Conservation (phyloP, 2,888 invertebrate genomes). For the Drosophila hamatofila region DNA sequence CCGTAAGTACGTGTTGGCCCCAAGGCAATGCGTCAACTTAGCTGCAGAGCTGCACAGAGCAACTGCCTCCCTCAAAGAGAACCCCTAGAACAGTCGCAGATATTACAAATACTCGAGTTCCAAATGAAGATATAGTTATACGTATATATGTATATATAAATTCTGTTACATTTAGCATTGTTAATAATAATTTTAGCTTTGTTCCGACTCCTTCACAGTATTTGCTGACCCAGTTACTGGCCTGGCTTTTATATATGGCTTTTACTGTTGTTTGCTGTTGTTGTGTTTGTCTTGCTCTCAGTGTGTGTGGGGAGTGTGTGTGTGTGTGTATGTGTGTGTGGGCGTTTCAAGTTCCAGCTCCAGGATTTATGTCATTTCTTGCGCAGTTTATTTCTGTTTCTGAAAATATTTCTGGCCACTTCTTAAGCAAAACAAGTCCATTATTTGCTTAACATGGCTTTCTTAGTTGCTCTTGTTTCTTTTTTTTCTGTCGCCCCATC, state of each 20-base stretch:
- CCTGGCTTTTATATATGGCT: conserved; percentile 52
- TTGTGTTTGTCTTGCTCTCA: conserved; percentile 25
- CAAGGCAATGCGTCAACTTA: conserved; percentile 49
- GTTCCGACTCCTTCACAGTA: conserved; percentile 14
- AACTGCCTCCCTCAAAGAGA: not conserved
- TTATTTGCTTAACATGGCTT: conserved; percentile 71
- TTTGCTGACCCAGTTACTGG: conserved; percentile 41
- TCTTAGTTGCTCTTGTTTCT: conserved; percentile 19
- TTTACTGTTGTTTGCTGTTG: conserved; percentile 61
- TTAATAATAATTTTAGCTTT: conserved; percentile 5
- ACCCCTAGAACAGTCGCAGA: not conserved
- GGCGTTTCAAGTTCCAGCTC: conserved; percentile 60
- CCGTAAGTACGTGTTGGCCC: conserved; percentile 18
- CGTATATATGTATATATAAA: not conserved
- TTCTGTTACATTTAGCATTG: not conserved
- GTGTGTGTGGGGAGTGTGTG: conserved; percentile 16
- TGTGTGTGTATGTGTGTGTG: conserved; percentile 28
- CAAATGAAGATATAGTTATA: not conserved
- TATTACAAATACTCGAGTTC: not conserved
- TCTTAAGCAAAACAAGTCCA: conserved; percentile 51
- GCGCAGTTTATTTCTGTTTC: conserved; percentile 53
- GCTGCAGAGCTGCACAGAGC: conserved; percentile 12
- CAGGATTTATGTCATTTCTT: conserved; percentile 71
- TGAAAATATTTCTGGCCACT: conserved; percentile 26
- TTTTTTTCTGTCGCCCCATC: not conserved